Conservation (phyloP, 2,888 invertebrate species). For the Kryphioiulus occultus region DNA sequence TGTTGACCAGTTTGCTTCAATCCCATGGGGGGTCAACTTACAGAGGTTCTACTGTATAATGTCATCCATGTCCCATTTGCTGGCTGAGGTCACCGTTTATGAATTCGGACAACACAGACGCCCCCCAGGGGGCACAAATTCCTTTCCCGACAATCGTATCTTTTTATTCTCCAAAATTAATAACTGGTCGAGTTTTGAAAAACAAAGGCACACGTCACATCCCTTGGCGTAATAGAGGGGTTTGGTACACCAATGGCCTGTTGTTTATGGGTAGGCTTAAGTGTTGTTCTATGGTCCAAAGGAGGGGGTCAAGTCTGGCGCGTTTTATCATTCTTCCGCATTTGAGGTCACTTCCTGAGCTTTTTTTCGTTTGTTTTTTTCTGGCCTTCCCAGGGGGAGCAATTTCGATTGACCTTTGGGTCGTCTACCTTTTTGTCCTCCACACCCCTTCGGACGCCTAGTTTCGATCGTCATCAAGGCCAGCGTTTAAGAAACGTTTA, state of each 20-base stretch:
- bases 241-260: neutral
- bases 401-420: constrained; percentile 3
- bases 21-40: no score
- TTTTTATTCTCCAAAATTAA: neutral
- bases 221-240: neutral
- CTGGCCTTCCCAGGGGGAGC: constrained; percentile 7
- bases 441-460: neutral
- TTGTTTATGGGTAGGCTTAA: neutral
- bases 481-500: neutral
- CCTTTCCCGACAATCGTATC: neutral
- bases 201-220: neutral
- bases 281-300: neutral
- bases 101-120: neutral
- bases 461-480: neutral
- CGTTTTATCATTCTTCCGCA: neutral
- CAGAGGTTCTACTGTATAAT: no score
- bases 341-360: constrained; percentile 14
- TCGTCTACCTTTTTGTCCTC: constrained; percentile 6
- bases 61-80: neutral
- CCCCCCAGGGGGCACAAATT: neutral
- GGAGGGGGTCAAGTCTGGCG: constrained; percentile 21
- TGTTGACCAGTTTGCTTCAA: no score
- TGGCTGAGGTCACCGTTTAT: constrained; percentile 8
- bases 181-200: neutral
- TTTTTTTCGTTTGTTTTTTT: neutral